A percentile compares a stretch with the other conserved stretches of the same genome.
phyloP scores from a whole-genome alignment of 2,797 vertebrate genomes.

The Champsocephalus gunnari region DNA sequence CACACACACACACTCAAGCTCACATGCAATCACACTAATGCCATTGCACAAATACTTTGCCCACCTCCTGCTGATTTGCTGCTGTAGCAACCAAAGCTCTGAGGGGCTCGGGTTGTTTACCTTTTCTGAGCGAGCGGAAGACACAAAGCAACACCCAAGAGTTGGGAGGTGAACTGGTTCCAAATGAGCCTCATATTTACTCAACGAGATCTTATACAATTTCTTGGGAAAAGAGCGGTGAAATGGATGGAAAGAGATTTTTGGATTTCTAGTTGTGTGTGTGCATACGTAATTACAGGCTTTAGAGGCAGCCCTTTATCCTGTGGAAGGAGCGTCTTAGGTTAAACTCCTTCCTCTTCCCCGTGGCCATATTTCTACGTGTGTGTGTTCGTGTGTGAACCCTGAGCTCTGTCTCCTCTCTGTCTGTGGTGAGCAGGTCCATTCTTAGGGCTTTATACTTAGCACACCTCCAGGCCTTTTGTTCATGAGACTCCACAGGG shows the following conservation, averaged over 20 bases:
- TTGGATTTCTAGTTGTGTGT: conserved; percentile 68
- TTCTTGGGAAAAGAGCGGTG: conserved; percentile 69
- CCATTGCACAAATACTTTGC: conserved; percentile 44
- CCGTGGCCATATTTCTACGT: conserved; percentile 59
- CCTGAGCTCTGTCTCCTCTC: conserved; percentile 55
- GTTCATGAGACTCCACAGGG: conserved; percentile 45
- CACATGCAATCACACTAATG: conserved; percentile 48
- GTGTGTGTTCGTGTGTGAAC: conserved; percentile 38
- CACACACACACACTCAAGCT: conserved; percentile 12
- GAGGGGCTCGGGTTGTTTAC: conserved; percentile 53
- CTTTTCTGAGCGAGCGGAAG: conserved; percentile 40
- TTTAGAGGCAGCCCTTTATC: conserved; percentile 77
- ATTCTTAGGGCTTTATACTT: conserved; percentile 60
- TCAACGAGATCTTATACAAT: conserved; percentile 49
- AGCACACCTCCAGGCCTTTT: conserved; percentile 60
- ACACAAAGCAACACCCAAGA: conserved; percentile 35
- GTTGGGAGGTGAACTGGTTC: conserved; percentile 44
- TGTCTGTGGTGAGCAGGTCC: conserved; percentile 70
- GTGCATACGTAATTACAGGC: conserved; percentile 77
- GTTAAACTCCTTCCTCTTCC: conserved; percentile 74
- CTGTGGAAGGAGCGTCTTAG: conserved; percentile 68
- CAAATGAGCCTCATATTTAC: conserved; percentile 55
- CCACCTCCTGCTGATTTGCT: conserved; percentile 57
- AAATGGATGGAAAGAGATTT: conserved; percentile 75
- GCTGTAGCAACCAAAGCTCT: conserved; percentile 49